Conservation (phyloP, 2,113 vertebrate genomes). For the Oryzias curvinotus region DNA sequence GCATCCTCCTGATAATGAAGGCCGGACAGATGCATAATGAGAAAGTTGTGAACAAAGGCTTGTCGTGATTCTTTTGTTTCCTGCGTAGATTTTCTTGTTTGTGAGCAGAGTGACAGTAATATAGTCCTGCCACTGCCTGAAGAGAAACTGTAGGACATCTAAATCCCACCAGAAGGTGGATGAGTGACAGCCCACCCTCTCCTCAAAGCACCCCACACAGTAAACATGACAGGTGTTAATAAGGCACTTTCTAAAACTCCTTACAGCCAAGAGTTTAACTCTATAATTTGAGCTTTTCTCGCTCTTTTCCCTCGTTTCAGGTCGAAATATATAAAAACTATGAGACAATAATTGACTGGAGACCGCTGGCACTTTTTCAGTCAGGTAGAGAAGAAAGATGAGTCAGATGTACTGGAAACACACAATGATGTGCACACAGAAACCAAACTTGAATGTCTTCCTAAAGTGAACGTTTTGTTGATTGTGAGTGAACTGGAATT, state of each 20-base stretch:
- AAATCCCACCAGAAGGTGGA: conserved; percentile 37
- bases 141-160: conserved; percentile 54
- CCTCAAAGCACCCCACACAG: background rate
- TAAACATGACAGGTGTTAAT: conserved; percentile 6
- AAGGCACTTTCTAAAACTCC: background rate
- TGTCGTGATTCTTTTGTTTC: conserved; percentile 43
- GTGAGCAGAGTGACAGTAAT: conserved; percentile 61
- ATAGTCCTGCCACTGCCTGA: conserved; percentile 54
- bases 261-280: too few species aligned
- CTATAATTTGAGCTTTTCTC: too few species aligned
- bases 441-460: too few species aligned
- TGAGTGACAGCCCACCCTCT: conserved; percentile 54
- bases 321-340: too few species aligned
- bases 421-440: too few species aligned
- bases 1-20: conserved; percentile 33
- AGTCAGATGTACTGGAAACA: too few species aligned
- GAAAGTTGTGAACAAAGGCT: conserved; percentile 16
- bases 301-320: background rate
- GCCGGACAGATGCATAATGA: conserved; percentile 32
- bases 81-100: conserved; percentile 28
- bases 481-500: too few species aligned
- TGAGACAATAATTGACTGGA: too few species aligned
- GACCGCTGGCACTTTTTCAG: too few species aligned
- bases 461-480: too few species aligned
- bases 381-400: too few species aligned